Percentiles rank a stretch among this genome's conserved stretches.
These are phyloP conservation scores for Lymantria dispar DNA, from an alignment of 2,888 invertebrate genomes.

Conservation along the genomic window DNA sequence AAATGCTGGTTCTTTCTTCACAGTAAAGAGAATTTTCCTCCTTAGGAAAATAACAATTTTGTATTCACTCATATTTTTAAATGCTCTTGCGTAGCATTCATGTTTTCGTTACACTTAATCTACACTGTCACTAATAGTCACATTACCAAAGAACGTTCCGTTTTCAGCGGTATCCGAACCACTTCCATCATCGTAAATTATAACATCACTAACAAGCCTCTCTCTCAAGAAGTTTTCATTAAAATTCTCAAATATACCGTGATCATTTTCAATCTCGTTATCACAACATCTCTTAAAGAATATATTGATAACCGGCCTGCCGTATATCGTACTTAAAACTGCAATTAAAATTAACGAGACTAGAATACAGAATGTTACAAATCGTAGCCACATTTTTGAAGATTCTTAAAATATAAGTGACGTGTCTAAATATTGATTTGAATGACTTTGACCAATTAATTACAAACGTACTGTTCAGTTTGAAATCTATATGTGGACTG, in stretches of 20 bases:
- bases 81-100: background rate
- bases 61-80: background rate
- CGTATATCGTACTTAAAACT: conserved; percentile 60
- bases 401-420: too few species aligned
- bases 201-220: conserved; percentile 49
- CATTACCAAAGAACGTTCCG: conserved; percentile 5
- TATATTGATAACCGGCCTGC: conserved; percentile 57
- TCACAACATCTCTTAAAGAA: conserved; percentile 65
- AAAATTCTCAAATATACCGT: conserved; percentile 61
- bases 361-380: conserved; percentile 63
- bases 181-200: conserved; percentile 29
- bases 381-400: conserved; percentile 64
- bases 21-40: too few species aligned
- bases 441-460: background rate
- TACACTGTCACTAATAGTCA: conserved; percentile 13
- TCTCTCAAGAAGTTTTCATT: conserved; percentile 63
- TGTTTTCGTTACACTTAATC: conserved; percentile 2
- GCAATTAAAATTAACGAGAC: conserved; percentile 60
- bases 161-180: conserved; percentile 1
- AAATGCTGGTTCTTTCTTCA: too few species aligned
- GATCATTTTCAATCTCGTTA: conserved; percentile 67
- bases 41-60: too few species aligned
- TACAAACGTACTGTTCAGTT: conserved; percentile 14
- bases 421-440: background rate
- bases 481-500: conserved; percentile 19